Base-by-base conservation (phyloP, 2,888 invertebrate species). In the Mesorhabditis sp. region DNA sequence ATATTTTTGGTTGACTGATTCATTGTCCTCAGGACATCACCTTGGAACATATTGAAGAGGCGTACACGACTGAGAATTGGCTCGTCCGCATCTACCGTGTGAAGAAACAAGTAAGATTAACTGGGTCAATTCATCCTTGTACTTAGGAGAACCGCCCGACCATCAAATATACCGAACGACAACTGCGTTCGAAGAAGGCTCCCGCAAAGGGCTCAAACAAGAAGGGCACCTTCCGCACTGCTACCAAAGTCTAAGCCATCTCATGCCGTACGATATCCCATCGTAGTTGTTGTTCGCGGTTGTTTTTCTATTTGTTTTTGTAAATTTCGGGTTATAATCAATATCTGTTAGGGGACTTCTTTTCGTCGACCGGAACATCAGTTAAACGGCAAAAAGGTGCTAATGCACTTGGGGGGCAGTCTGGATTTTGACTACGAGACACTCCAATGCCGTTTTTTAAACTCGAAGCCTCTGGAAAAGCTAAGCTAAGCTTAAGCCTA, bases 41-140 rank as follows among this genome's bases (percentile, higher is more conserved):
- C 87, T 88, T 98, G 75, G 94, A 95, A 86, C 93, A 94, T n/a
- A 88, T 97, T n/a, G 97, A 98, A 87, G 97, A 98, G 88, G 97
- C 97, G 0, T 97, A 96, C 88, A 98, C 97, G 28, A 95, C 96
- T 0, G 97, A 98, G 87, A 96, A 98, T 88, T 98, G 97, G 97
- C 90, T 98, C 66, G 97, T 97, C 70, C 91, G 97, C 28, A 84
- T 84, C 65, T 84, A 82, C 75, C 80, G 81, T 68, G 75, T 76
- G 67, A 73, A 73, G 73, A 69, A 73, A 41, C 68, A 62, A 5
- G 50, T 45, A 10, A 67, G 66, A 50, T 10, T 50, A 13, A 28
- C 28, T 28, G 28, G 28, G 28, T 28, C 28, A 28, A 28, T 28
- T 28, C 28, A 28, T 28, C 28, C 28, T 28, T 28, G 28, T 28